These are phyloP conservation scores for Rhadina sibilatrix DNA, from an alignment of 2,113 vertebrate genomes.

Conservation along the genomic window DNA sequence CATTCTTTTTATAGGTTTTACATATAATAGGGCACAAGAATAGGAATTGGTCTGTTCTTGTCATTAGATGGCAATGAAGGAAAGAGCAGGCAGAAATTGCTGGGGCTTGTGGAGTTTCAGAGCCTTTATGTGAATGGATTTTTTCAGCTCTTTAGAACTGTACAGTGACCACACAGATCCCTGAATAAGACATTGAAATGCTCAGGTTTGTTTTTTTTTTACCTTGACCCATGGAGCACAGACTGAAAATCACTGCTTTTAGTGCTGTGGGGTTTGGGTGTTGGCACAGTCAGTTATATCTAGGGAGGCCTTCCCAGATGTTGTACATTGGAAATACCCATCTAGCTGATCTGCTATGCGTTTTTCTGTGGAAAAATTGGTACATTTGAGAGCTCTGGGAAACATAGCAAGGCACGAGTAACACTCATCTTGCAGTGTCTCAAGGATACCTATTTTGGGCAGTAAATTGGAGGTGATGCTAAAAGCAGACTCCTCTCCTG, in stretches of 20 bases:
- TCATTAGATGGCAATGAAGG: background rate
- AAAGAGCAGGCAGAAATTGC: background rate
- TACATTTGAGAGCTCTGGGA: background rate
- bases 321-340: background rate
- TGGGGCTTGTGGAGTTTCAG: background rate
- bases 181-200: background rate
- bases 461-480: background rate
- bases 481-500: background rate
- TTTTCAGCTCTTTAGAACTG: background rate
- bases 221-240: background rate
- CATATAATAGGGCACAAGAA: background rate
- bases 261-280: background rate
- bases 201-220: background rate
- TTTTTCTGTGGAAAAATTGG: background rate
- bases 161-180: background rate
- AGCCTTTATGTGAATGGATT: background rate
- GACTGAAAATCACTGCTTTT: background rate
- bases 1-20: background rate
- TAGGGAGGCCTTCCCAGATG: background rate
- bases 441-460: background rate
- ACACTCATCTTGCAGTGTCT: background rate
- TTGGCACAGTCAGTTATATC: background rate
- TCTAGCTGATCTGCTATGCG: rapidly evolving
- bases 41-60: background rate
- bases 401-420: background rate